phyloP scores from a whole-genome alignment of 1,140 invertebrate genomes.

The Camponotus vicinus region DNA sequence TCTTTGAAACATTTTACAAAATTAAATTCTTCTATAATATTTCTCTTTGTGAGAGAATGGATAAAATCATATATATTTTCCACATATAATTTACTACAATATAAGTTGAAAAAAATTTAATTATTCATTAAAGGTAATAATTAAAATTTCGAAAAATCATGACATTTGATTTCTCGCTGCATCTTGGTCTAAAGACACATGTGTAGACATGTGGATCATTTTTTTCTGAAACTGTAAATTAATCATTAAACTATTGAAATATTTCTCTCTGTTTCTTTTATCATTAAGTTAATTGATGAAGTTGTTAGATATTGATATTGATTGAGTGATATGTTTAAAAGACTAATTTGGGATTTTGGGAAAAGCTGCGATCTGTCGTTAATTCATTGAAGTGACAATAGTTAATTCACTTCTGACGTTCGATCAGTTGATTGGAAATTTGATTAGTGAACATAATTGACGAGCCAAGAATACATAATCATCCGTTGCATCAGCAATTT shows the following conservation, averaged over 20 bases:
- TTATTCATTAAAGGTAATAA: not conserved
- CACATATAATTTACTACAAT: slow-evolving; percentile 14
- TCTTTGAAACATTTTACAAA: no score
- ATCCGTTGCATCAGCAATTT: slow-evolving; percentile 1
- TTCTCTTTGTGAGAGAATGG: not conserved
- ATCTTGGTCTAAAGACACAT: not conserved
- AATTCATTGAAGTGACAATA: slow-evolving; percentile 24
- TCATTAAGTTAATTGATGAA: slow-evolving; percentile 23
- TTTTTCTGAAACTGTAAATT: no score
- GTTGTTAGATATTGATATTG: slow-evolving; percentile 19
- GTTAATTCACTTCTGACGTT: slow-evolving; percentile 10
- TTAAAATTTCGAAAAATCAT: slow-evolving; percentile 4
- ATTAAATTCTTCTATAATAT: not conserved
- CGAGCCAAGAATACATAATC: slow-evolving; percentile 1
- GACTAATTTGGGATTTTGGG: slow-evolving; percentile 1
- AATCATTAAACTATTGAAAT: no score
- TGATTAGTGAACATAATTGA: slow-evolving; percentile 27
- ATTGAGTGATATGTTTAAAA: slow-evolving; percentile 36
- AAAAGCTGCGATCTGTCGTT: slow-evolving; percentile 7
- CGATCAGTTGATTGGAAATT: not conserved
- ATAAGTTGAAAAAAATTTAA: not conserved
- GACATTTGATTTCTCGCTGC: not conserved
- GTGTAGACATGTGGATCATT: no score
- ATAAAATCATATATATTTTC: not conserved
- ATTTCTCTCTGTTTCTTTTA: not conserved